phyloP scores from a whole-genome alignment of 2,113 vertebrate species.

The Pelecanoides urinatrix region DNA sequence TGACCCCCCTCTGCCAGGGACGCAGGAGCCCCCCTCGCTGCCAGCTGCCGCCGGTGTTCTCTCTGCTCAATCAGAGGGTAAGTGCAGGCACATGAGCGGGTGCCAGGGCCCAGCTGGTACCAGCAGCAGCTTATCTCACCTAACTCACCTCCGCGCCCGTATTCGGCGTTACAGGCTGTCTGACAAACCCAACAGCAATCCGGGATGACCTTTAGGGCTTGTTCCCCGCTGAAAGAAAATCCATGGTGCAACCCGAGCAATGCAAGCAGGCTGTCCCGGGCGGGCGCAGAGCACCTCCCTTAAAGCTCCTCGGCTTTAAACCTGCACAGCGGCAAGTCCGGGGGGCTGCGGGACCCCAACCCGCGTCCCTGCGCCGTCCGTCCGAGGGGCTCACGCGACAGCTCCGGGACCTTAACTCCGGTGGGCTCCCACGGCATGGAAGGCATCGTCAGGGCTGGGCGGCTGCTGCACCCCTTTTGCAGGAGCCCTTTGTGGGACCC shows the following conservation, averaged over 20 bases:
- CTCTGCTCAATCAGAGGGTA: background rate
- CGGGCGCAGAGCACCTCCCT: background rate
- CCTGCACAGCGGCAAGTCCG: fast-evolving
- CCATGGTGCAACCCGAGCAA: background rate
- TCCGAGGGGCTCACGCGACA: background rate
- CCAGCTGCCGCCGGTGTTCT: fast-evolving
- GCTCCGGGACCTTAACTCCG: no score
- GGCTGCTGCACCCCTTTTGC: background rate
- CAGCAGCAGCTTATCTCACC: background rate
- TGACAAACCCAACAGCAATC: background rate
- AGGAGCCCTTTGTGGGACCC: background rate
- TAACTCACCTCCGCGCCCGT: fast-evolving
- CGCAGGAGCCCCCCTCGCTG: background rate
- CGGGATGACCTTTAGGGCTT: background rate
- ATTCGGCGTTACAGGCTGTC: fast-evolving
- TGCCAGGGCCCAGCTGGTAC: background rate
- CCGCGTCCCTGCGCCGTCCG: fast-evolving
- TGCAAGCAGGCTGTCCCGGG: fast-evolving
- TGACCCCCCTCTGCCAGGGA: fast-evolving
- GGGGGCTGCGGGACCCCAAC: background rate
- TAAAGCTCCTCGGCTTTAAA: fast-evolving
- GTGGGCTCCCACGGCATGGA: background rate
- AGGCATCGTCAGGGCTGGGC: fast-evolving
- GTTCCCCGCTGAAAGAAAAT: background rate
- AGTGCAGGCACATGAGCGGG: background rate